Evolutionary conservation across 2,113 vertebrate genomes (phyloP), one percentile per base, ranked within the genome.

Genomic region (Beaufortia kweichowensis): DNA sequence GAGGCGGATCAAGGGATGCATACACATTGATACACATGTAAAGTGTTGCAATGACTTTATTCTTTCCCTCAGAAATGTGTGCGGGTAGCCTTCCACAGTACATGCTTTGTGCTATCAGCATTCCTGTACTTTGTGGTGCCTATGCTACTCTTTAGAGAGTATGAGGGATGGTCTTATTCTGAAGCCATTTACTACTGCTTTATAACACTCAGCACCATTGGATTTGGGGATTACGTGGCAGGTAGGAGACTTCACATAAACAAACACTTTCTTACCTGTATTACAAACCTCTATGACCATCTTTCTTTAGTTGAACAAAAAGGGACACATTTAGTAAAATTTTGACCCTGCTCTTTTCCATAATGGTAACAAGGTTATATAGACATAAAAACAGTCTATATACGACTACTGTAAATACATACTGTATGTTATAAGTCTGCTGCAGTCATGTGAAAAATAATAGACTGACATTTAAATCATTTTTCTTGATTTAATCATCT

Each of bases 171-270:
- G 95, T 93, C 86, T 69, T 93, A 92, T 1, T 80, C 93, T 57
- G 89, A 95, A 77, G 90, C 94, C 15, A 94, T 96, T 85, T 96
- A 96, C 89, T 98, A 93, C 84, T 91, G 95, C 84, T 97, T 98
- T 85, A 90, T 96, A 85, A 95, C 95, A 11, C 95, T 98, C 84
- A 96, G 93, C 86, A 97, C 97, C 39, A 93, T 97, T 46, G 95
- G 95, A 29, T 97, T 96, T 67, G 94, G 96, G 60, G 95, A 98
- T 83, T 95, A 94, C 33, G 94, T 98, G 0, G 93, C 95, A 69
- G 93, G 95, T 96, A 87, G 86, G 86, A 29, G 2, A 29, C 23
- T 57, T 53, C 17, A 75, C 23, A 35, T 26, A 68, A 8, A 68
- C 43, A 46, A 15, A 46, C 12, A 64, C 29, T 33, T 12, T 35